Evolutionary conservation across 2,797 vertebrate species (phyloP).

Genomic region (Etheostoma perlongum): DNA sequence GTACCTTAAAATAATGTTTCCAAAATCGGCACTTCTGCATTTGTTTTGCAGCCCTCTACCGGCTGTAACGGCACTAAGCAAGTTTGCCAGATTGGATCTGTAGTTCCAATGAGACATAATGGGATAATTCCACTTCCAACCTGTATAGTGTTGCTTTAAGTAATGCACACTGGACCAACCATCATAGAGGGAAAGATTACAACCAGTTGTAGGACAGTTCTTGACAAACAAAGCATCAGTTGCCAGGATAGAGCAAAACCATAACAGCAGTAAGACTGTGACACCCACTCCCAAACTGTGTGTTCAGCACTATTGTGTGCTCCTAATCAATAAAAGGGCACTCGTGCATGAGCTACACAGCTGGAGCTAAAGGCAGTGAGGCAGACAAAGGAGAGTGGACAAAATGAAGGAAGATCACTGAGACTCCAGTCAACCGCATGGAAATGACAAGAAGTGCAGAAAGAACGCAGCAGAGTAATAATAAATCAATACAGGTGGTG

Average conservation of each 20-base stretch:
- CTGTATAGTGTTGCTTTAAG: too few species aligned
- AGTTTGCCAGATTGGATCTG: too few species aligned
- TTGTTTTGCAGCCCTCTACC: too few species aligned
- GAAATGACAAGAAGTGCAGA: background rate
- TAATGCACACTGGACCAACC: background rate
- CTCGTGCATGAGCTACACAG: conserved; percentile 24
- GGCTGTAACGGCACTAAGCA: too few species aligned
- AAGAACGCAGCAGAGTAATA: conserved; percentile 25
- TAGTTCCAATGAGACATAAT: too few species aligned
- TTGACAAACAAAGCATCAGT: background rate
- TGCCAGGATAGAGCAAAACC: conserved; percentile 6
- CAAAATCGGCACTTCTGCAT: too few species aligned
- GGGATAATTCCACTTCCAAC: too few species aligned
- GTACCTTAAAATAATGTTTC: too few species aligned
- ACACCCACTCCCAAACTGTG: conserved; percentile 15
- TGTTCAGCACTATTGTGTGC: background rate
- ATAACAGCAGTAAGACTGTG: background rate
- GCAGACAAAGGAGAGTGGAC: conserved; percentile 1
- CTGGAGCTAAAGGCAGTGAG: conserved; percentile 19
- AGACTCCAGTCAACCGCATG: conserved; percentile 23
- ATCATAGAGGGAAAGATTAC: background rate
- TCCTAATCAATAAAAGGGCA: conserved; percentile 44
- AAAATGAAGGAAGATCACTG: conserved; percentile 24
- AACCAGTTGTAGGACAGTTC: background rate
- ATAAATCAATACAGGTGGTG: background rate